A percentile compares a stretch with the other conserved stretches of the same genome.
phyloP scores from a whole-genome alignment of 2,888 invertebrate genomes.

The Endomychus coccineus region DNA sequence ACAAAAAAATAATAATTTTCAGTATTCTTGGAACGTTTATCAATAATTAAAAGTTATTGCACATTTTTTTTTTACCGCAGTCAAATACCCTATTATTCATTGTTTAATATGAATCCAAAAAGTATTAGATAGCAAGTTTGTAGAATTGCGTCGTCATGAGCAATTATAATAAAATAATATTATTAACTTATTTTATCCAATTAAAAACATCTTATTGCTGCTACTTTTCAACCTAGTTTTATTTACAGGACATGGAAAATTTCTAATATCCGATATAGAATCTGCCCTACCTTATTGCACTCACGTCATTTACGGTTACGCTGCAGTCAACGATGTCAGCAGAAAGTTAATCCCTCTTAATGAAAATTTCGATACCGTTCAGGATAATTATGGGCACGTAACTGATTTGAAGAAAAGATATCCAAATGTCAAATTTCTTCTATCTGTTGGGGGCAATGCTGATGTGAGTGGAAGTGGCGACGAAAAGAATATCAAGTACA shows the following conservation, averaged over 20 bases:
- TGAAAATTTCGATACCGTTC: conserved; percentile 67
- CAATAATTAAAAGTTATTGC: too few relatives aligned
- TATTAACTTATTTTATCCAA: too few relatives aligned
- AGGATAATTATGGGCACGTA: conserved; percentile 64
- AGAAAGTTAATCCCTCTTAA: conserved; percentile 65
- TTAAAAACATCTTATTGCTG: too few relatives aligned
- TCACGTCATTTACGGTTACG: conserved; percentile 73
- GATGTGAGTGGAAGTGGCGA: conserved; percentile 50
- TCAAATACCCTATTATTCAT: too few relatives aligned
- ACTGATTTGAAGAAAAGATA: conserved; percentile 61
- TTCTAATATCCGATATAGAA: conserved; percentile 61
- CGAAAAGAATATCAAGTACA: conserved; percentile 59
- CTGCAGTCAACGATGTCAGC: conserved; percentile 64
- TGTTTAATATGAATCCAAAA: too few relatives aligned
- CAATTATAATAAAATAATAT: too few relatives aligned
- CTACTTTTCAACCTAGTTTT: background rate
- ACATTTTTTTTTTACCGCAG: too few relatives aligned
- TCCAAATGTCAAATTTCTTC: conserved; percentile 61
- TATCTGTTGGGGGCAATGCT: conserved; percentile 71
- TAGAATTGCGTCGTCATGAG: too few relatives aligned
- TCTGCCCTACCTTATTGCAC: conserved; percentile 73
- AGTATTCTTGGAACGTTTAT: too few relatives aligned
- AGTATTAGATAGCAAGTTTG: too few relatives aligned
- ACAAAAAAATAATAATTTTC: too few relatives aligned
- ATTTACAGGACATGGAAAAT: conserved; percentile 66